These are phyloP conservation scores for Hypena proboscidalis DNA, from an alignment of 2,888 invertebrate genomes.

Conservation along the genomic window DNA sequence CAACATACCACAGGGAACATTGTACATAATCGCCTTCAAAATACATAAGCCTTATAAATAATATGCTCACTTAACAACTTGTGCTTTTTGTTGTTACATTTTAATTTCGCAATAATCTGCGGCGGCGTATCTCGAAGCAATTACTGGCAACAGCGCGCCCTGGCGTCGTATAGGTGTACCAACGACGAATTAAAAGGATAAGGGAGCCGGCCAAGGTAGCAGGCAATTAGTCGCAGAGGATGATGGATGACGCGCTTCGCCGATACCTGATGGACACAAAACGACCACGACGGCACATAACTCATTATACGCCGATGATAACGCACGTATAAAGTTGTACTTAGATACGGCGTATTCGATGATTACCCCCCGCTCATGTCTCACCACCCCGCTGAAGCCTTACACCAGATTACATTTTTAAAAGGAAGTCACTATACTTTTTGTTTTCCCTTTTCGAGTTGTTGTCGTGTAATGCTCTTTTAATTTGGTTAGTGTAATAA, in stretches of 20 bases:
- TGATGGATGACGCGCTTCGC: slow-evolving; percentile 79
- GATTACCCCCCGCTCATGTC: slow-evolving; percentile 60
- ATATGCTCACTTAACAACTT: slow-evolving; percentile 52
- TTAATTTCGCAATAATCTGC: slow-evolving; percentile 67
- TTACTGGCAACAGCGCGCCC: slow-evolving; percentile 69
- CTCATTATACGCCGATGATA: slow-evolving; percentile 83
- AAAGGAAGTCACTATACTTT: slow-evolving; percentile 51
- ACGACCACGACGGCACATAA: slow-evolving; percentile 70
- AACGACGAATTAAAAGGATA: slow-evolving; percentile 81
- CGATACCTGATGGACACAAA: slow-evolving; percentile 77
- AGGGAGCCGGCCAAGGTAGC: slow-evolving; percentile 80
- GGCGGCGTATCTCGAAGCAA: slow-evolving; percentile 66
- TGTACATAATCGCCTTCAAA: neutral
- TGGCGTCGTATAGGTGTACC: slow-evolving; percentile 62
- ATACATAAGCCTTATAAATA: slow-evolving; percentile 37
- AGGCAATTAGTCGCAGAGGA: slow-evolving; percentile 79
- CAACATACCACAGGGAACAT: too few species aligned
- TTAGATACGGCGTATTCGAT: slow-evolving; percentile 74
- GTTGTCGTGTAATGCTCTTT: slow-evolving; percentile 52
- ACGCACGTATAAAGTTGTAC: slow-evolving; percentile 76
- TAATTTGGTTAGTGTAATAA: slow-evolving; percentile 55
- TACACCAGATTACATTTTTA: slow-evolving; percentile 63
- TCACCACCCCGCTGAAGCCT: slow-evolving; percentile 47
- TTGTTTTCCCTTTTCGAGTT: slow-evolving; percentile 51
- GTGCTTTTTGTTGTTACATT: slow-evolving; percentile 58